Conservation (phyloP, 2,797 vertebrate genomes). For the Taeniopygia guttata region DNA sequence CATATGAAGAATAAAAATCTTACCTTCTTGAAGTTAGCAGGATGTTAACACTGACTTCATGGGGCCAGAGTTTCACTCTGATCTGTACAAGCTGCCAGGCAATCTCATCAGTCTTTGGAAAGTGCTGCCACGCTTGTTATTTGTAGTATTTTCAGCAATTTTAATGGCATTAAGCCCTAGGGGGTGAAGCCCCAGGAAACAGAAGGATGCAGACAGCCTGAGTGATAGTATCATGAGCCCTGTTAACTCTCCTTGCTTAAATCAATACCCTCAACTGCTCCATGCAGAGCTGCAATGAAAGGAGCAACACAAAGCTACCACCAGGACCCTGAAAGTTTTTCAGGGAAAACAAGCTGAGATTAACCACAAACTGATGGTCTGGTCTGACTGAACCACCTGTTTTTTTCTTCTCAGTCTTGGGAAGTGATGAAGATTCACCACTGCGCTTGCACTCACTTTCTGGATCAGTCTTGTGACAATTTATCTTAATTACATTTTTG, state of each 20-base stretch:
- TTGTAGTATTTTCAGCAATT: conserved; percentile 32
- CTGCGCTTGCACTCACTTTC: background rate
- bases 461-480: background rate
- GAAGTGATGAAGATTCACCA: background rate
- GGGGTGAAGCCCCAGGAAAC: conserved; percentile 15
- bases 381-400: background rate
- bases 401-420: background rate
- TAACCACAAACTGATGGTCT: background rate
- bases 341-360: background rate
- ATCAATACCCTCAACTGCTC: conserved; percentile 10
- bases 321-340: background rate
- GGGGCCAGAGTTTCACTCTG: conserved; percentile 8
- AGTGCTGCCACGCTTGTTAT: conserved; percentile 9
- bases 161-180: conserved; percentile 39
- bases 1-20: background rate
- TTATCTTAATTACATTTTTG: background rate
- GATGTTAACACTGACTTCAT: background rate
- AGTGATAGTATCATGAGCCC: background rate
- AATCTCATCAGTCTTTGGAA: conserved; percentile 23
- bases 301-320: background rate
- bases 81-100: background rate
- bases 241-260: background rate
- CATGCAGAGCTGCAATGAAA: conserved; percentile 37
- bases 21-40: conserved; percentile 18
- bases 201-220: conserved; percentile 4